These are phyloP conservation scores for Aphaenogaster ashmeadi DNA, from an alignment of 1,140 invertebrate species.

Conservation along the genomic window DNA sequence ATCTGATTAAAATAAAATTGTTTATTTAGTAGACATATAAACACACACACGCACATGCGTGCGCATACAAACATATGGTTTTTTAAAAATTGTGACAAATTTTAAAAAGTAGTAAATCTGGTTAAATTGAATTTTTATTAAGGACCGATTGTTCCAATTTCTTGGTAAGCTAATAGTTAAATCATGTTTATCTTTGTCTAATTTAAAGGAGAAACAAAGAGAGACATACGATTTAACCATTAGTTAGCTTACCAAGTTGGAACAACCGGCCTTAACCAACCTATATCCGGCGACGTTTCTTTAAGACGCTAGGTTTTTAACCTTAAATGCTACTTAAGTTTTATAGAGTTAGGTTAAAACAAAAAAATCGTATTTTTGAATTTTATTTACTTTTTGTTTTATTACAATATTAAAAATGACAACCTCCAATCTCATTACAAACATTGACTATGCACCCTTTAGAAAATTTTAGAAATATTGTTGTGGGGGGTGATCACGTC, in stretches of 20 bases:
- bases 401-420: constrained; percentile 8
- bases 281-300: background rate
- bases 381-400: background rate
- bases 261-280: background rate
- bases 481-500: background rate
- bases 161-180: too few relatives aligned
- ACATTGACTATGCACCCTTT: background rate
- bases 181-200: too few relatives aligned
- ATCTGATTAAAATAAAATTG: background rate
- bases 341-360: background rate
- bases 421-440: background rate
- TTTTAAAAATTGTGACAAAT: background rate
- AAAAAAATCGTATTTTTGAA: background rate
- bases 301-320: background rate
- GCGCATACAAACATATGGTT: too few relatives aligned
- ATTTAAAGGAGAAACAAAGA: too few relatives aligned
- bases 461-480: too few relatives aligned
- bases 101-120: background rate
- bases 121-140: background rate
- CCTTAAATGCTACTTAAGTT: background rate
- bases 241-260: too few relatives aligned
- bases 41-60: background rate
- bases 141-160: background rate
- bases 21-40: background rate
- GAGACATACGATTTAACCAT: too few relatives aligned